phyloP scores from a whole-genome alignment of 2,797 vertebrate species.

The Gobio occitaniae region DNA sequence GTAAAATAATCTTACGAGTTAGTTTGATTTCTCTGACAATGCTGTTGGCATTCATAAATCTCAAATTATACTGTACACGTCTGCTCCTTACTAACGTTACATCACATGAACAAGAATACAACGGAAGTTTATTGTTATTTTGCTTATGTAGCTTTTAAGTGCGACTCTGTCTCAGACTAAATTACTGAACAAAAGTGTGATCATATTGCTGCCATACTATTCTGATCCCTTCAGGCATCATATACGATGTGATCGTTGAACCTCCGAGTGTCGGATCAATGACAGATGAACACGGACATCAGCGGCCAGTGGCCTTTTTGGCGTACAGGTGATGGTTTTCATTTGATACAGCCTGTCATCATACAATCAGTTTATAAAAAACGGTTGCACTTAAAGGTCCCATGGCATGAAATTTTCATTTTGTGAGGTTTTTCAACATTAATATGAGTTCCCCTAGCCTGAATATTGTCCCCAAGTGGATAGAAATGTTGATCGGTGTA shows the following conservation, averaged over 20 bases:
- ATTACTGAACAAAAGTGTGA: neutral
- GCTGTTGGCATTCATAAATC: neutral
- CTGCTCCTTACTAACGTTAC: neutral
- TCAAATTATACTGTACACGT: neutral
- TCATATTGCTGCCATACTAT: neutral
- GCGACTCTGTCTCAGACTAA: no score
- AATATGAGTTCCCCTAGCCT: no score
- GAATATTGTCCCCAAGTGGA: no score
- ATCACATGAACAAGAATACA: neutral
- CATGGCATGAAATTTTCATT: no score
- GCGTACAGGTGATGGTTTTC: constrained; percentile 87
- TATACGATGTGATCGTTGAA: constrained; percentile 98
- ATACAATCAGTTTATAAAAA: neutral
- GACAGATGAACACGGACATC: constrained; percentile 98
- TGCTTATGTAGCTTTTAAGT: neutral
- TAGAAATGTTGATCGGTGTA: no score
- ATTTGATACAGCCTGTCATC: neutral
- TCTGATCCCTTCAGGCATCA: constrained; percentile 82
- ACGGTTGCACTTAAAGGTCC: neutral
- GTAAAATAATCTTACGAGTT: neutral
- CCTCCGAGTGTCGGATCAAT: constrained; percentile 98
- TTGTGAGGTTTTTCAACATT: no score
- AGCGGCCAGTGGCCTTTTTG: constrained; percentile 95
- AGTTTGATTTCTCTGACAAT: neutral
- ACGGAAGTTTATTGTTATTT: neutral